Evolutionary conservation across 2,888 invertebrate species (phyloP).

Genomic region (Nowickia ferox): DNA sequence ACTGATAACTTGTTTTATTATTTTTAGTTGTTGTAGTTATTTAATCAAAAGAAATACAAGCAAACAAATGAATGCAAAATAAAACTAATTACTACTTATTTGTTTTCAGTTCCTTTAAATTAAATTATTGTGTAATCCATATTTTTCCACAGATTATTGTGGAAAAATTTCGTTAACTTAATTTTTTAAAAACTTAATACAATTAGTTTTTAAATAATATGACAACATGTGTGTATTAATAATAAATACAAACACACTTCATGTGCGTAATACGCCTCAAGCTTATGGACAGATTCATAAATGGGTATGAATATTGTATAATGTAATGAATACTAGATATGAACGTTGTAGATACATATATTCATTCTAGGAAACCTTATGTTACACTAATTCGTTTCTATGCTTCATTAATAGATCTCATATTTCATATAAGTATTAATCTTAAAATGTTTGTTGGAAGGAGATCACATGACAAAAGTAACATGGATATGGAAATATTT

Average conservation of each 20-base stretch:
- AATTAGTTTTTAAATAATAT: conserved; percentile 31
- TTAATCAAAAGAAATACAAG: conserved; percentile 51
- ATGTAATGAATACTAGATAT: not conserved
- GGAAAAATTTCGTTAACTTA: conserved; percentile 32
- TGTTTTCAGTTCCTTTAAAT: conserved; percentile 45
- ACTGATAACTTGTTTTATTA: conserved; percentile 60
- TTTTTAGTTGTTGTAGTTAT: conserved; percentile 26
- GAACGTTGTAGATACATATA: not conserved
- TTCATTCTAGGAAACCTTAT: conserved; percentile 25
- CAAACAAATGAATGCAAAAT: conserved; percentile 10
- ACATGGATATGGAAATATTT: too few species aligned
- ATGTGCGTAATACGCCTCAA: conserved; percentile 31
- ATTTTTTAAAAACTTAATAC: conserved; percentile 59
- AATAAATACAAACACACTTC: not conserved
- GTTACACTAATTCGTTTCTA: not conserved
- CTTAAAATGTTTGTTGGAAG: not conserved
- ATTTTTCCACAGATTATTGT: conserved; percentile 30
- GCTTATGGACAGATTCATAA: too few species aligned
- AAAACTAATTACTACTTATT: conserved; percentile 45
- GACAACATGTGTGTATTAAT: not conserved
- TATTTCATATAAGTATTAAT: not conserved
- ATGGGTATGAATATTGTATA: too few species aligned
- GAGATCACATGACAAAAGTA: too few species aligned
- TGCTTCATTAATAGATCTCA: not conserved
- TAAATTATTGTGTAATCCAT: conserved; percentile 42